phyloP scores from a whole-genome alignment of 2,888 invertebrate genomes.

The Cistogaster globosa region DNA sequence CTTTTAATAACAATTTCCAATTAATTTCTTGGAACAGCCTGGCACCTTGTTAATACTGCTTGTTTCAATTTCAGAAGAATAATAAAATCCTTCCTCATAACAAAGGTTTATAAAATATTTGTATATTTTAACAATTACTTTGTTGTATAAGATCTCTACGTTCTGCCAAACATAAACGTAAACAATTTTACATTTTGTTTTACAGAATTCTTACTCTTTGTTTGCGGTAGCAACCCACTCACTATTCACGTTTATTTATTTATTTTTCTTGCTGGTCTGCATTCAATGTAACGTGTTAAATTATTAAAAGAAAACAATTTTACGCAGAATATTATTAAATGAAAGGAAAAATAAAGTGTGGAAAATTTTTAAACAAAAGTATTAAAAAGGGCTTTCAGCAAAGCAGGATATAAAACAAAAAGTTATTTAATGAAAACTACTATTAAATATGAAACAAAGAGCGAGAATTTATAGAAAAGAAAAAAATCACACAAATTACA shows the following conservation, averaged over 20 bases:
- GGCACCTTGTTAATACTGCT: not conserved
- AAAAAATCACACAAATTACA: too few relatives aligned
- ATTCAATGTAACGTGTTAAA: conserved; percentile 34
- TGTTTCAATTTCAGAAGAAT: not conserved
- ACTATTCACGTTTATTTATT: not conserved
- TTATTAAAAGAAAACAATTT: conserved; percentile 49
- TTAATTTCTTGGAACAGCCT: not conserved
- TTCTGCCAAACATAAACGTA: not conserved
- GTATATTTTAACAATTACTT: not conserved
- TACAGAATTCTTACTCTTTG: too few relatives aligned
- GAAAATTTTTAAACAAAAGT: not conserved
- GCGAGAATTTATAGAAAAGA: not conserved
- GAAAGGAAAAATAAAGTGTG: not conserved
- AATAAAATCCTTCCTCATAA: not conserved
- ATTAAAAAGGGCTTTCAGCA: not conserved
- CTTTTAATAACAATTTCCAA: not conserved
- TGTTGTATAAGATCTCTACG: not conserved
- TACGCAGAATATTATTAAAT: conserved; percentile 32
- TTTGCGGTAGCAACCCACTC: not conserved
- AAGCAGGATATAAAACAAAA: conserved; percentile 19
- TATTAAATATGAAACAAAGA: conserved; percentile 20
- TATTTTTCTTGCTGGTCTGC: conserved; percentile 15
- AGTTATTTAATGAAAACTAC: conserved; percentile 18
- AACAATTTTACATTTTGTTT: too few relatives aligned
- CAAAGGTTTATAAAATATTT: not conserved